A percentile compares a stretch with the other conserved stretches of the same genome.
phyloP scores from a whole-genome alignment of 2,888 invertebrate species.

The Papilio protenor region DNA sequence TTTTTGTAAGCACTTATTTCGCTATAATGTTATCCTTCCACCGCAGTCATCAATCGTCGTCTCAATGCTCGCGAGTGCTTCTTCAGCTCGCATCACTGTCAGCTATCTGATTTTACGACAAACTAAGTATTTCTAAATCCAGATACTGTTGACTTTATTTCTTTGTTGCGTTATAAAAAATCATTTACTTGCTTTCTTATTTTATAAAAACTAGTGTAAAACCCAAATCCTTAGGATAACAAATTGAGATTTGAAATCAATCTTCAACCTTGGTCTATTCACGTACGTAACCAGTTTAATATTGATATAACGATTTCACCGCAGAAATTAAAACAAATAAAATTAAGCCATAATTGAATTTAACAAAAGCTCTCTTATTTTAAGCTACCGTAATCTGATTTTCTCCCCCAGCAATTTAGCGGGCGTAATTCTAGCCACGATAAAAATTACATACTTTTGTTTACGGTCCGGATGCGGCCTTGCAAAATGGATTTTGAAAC shows the following conservation, averaged over 20 bases:
- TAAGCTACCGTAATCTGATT: constrained; percentile 46
- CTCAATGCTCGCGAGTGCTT: constrained; percentile 32
- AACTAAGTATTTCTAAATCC: constrained; percentile 34
- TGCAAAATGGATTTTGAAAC: constrained; percentile 70
- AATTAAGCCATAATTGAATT: constrained; percentile 42
- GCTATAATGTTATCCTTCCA: constrained; percentile 31
- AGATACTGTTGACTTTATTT: constrained; percentile 21
- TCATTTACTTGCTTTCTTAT: no score
- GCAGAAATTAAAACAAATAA: constrained; percentile 38
- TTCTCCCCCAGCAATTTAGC: constrained; percentile 47
- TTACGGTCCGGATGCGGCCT: constrained; percentile 70
- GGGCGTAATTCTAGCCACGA: constrained; percentile 51
- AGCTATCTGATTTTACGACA: constrained; percentile 35
- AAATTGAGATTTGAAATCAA: not conserved
- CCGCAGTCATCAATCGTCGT: constrained; percentile 40
- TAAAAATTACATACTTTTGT: constrained; percentile 74
- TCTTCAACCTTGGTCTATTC: not conserved
- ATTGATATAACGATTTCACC: constrained; percentile 24
- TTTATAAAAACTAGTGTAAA: no score
- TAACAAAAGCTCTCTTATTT: constrained; percentile 43
- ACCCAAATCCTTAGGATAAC: no score
- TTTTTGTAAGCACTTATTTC: constrained; percentile 27
- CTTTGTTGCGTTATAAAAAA: constrained; percentile 21
- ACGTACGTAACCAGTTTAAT: not conserved
- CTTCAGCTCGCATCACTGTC: constrained; percentile 36